These are phyloP conservation scores for Diacarnus erythraeanus DNA, from an alignment of 37 sponge, comb jelly and placozoan species.

Conservation along the genomic window DNA sequence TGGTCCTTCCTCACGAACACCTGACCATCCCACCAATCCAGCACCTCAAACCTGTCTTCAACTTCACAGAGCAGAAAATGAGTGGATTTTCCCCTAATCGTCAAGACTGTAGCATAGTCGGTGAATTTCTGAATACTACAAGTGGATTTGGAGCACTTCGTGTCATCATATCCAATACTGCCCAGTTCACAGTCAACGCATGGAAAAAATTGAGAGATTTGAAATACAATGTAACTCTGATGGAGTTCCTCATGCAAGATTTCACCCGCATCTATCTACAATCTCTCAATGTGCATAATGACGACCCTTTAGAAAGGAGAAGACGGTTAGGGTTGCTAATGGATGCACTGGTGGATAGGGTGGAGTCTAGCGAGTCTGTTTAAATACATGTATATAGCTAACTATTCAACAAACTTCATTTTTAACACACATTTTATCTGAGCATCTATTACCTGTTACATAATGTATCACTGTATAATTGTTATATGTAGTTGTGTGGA, in stretches of 20 bases:
- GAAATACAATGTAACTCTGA: constrained; percentile 44
- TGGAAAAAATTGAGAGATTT: constrained; percentile 30
- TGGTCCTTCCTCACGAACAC: constrained; percentile 32
- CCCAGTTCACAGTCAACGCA: constrained; percentile 52
- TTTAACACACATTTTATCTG: no score
- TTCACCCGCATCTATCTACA: constrained; percentile 45
- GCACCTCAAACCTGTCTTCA: constrained; percentile 54
- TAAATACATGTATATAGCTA: no score
- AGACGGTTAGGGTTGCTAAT: constrained; percentile 55
- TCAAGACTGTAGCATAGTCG: constrained; percentile 30
- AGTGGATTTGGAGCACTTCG: constrained; percentile 30
- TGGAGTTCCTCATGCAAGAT: constrained; percentile 71
- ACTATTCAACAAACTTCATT: no score
- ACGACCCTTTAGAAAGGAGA: constrained; percentile 51
- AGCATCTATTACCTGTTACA: no score
- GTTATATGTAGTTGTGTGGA: no score
- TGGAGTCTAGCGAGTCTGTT: constrained; percentile 5
- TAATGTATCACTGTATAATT: no score
- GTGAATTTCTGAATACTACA: constrained; percentile 28
- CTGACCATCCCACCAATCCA: constrained; percentile 73
- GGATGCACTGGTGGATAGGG: constrained; percentile 38
- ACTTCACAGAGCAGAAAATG: constrained; percentile 17
- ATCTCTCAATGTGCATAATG: constrained; percentile 34
- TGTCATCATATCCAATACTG: constrained; percentile 31
- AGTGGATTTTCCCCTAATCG: constrained; percentile 1